These are phyloP conservation scores for Solenopsis fugax DNA, from an alignment of 1,140 invertebrate species.

Conservation along the genomic window DNA sequence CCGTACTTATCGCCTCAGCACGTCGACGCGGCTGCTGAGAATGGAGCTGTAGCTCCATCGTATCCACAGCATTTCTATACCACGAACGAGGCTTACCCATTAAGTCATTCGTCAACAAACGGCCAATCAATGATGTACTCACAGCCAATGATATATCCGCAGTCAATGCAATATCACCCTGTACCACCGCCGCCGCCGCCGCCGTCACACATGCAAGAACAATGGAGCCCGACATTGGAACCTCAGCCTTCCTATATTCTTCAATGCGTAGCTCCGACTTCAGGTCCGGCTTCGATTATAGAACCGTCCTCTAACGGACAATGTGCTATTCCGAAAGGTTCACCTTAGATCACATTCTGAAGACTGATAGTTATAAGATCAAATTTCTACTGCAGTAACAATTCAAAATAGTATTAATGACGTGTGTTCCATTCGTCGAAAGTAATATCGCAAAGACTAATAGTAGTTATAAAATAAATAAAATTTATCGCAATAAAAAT, in stretches of 20 bases:
- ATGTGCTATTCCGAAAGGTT: constrained; percentile 23
- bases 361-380: not conserved
- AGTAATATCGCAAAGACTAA: not conserved
- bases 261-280: constrained; percentile 36
- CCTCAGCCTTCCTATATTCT: constrained; percentile 69
- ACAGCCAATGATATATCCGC: constrained; percentile 52
- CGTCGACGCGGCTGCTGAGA: not conserved
- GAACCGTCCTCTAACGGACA: constrained; percentile 58
- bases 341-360: constrained; percentile 17
- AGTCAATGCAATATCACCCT: constrained; percentile 65
- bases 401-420: not conserved
- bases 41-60: not conserved
- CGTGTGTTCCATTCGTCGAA: not conserved
- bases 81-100: not conserved
- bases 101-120: constrained; percentile 37
- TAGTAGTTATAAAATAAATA: not conserved
- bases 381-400: constrained; percentile 14
- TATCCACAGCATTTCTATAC: constrained; percentile 30
- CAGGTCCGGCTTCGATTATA: constrained; percentile 1
- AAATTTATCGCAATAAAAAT: not conserved
- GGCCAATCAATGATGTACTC: constrained; percentile 52
- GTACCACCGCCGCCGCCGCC: constrained; percentile 60
- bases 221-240: constrained; percentile 71
- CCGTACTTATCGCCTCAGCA: constrained; percentile 19
- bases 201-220: constrained; percentile 69